Evolutionary conservation across 2,797 vertebrate genomes (phyloP).

Genomic region (Muraenolepis orangiensis): DNA sequence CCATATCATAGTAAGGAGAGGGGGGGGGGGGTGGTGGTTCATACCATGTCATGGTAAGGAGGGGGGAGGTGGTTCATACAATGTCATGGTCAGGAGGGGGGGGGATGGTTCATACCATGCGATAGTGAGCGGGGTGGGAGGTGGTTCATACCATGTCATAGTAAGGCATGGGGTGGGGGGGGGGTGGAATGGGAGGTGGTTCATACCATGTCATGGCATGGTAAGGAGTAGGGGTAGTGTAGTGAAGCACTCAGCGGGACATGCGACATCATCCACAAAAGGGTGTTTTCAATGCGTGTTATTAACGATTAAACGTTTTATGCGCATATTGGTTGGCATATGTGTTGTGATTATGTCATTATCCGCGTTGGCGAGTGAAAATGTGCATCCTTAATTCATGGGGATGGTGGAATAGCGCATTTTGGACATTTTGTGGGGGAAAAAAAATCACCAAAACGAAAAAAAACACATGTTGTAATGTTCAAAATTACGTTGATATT

Average conservation of each 20-base stretch:
- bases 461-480: constrained; percentile 48
- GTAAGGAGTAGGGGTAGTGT: background rate
- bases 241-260: constrained; percentile 62
- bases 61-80: no score
- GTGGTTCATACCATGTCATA: no score
- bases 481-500: constrained; percentile 39
- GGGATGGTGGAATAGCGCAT: constrained; percentile 64
- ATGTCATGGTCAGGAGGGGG: no score
- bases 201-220: no score
- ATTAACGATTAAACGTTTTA: background rate
- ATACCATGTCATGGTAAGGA: no score
- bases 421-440: constrained; percentile 55
- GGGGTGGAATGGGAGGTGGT: no score
- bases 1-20: no score
- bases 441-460: constrained; percentile 31
- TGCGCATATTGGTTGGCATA: background rate
- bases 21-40: no score
- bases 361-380: background rate
- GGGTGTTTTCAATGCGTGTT: background rate
- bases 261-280: constrained; percentile 65
- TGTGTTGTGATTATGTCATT: no score
- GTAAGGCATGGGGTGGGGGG: no score
- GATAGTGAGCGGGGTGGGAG: no score
- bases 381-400: constrained; percentile 56
- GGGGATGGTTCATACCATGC: no score